A percentile compares a stretch with the other conserved stretches of the same genome.
Conservation (phyloP, 2,113 vertebrate genomes). For the Megalops atlanticus region DNA sequence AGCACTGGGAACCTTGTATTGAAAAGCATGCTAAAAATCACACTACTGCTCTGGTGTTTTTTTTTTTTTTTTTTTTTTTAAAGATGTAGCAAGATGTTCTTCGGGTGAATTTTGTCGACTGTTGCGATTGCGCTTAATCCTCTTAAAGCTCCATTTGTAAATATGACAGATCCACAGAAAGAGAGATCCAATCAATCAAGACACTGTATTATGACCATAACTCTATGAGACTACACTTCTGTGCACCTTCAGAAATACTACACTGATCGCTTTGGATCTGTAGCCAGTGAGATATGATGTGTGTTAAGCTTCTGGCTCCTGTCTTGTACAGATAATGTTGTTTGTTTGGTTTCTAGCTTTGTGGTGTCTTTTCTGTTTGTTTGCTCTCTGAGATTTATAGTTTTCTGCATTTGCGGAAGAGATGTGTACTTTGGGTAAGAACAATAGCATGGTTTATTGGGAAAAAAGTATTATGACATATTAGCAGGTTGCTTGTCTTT, state of each 20-base stretch:
- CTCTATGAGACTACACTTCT: constrained; percentile 64
- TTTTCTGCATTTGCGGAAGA: constrained; percentile 69
- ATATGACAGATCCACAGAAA: constrained; percentile 69
- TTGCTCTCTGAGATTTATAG: constrained; percentile 59
- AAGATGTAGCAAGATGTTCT: constrained; percentile 65
- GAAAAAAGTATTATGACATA: constrained; percentile 59
- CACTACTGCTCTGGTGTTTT: constrained; percentile 60
- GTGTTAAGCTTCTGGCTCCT: constrained; percentile 74
- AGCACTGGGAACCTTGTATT: constrained; percentile 68
- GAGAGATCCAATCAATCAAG: constrained; percentile 71
- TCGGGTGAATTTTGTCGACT: constrained; percentile 69
- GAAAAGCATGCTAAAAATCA: constrained; percentile 73
- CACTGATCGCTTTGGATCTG: constrained; percentile 44
- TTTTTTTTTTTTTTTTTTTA: neutral
- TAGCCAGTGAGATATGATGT: constrained; percentile 73
- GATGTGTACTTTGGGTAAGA: constrained; percentile 69
- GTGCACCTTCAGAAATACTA: constrained; percentile 65
- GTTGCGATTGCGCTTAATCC: constrained; percentile 65
- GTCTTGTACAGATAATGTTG: constrained; percentile 74
- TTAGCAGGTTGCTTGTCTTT: constrained; percentile 68
- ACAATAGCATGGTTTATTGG: constrained; percentile 72
- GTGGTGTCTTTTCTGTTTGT: constrained; percentile 63
- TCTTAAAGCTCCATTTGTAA: constrained; percentile 71
- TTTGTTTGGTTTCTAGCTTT: constrained; percentile 70
- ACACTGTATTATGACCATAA: constrained; percentile 73